Conservation (phyloP, 2,888 invertebrate genomes). For the Tenthredo livida region DNA sequence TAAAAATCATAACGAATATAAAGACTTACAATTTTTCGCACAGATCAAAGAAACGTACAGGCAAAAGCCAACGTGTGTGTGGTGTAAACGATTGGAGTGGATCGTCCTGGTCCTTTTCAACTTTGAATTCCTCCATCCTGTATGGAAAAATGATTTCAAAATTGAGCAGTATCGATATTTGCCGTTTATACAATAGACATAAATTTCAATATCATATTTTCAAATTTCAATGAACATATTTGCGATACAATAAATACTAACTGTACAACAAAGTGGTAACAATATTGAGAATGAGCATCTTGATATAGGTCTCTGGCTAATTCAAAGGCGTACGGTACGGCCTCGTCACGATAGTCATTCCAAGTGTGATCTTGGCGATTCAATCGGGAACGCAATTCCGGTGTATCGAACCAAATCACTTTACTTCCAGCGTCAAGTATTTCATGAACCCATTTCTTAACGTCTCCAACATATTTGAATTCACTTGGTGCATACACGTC, state of each 20-base stretch:
- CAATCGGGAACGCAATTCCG: neutral
- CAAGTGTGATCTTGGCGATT: neutral
- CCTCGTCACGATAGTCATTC: neutral
- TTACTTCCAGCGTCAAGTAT: neutral
- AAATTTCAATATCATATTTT: neutral
- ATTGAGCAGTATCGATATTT: neutral
- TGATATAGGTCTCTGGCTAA: neutral
- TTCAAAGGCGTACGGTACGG: neutral
- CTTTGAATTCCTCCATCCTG: slow-evolving; percentile 67
- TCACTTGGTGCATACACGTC: neutral
- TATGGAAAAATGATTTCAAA: slow-evolving; percentile 15
- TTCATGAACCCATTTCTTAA: neutral
- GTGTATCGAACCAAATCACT: slow-evolving; percentile 18
- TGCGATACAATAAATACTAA: neutral
- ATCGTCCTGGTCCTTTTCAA: slow-evolving; percentile 62
- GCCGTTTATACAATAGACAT: neutral
- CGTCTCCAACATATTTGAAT: neutral
- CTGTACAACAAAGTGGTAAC: slow-evolving; percentile 4
- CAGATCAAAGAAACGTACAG: slow-evolving; percentile 66
- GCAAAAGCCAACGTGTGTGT: slow-evolving; percentile 67
- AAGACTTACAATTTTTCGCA: slow-evolving; percentile 68
- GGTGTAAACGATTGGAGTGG: slow-evolving; percentile 69
- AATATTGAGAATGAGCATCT: slow-evolving; percentile 10
- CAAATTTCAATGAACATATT: neutral
- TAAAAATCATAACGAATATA: slow-evolving; percentile 21